Conservation (phyloP, 1,140 invertebrate genomes). For the Drosophila setifemur region DNA sequence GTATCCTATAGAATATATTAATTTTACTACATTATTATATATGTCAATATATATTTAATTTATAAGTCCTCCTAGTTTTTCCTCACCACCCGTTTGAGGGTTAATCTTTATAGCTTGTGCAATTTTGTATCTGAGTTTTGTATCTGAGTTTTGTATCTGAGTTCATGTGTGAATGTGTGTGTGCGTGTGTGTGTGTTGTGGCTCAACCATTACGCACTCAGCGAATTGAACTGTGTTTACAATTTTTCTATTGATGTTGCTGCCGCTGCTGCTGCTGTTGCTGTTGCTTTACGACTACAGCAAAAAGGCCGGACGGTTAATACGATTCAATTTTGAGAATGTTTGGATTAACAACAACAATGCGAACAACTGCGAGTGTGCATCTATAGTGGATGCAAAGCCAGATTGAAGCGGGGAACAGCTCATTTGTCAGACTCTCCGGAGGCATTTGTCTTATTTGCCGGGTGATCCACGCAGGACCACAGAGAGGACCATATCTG, state of each 20-base stretch:
- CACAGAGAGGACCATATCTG: too few relatives aligned
- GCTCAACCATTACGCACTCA: conserved; percentile 57
- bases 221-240: conserved; percentile 67
- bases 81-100: conserved; percentile 29
- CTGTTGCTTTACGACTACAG: conserved; percentile 70
- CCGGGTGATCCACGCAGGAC: conserved; percentile 29
- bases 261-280: conserved; percentile 20
- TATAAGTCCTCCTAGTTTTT: too few relatives aligned
- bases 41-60: too few relatives aligned
- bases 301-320: conserved; percentile 72
- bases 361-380: conserved; percentile 38
- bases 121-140: neutral
- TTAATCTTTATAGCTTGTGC: conserved; percentile 52
- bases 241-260: conserved; percentile 73
- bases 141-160: neutral
- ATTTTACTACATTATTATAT: too few relatives aligned
- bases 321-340: conserved; percentile 77
- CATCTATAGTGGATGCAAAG: conserved; percentile 63
- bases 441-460: conserved; percentile 68
- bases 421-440: conserved; percentile 51
- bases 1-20: too few relatives aligned
- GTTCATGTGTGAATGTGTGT: neutral
- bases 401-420: conserved; percentile 30
- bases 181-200: conserved; percentile 1
- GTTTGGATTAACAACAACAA: conserved; percentile 48